A percentile compares a stretch with the other conserved stretches of the same genome.
Evolutionary conservation across 2,888 invertebrate species (phyloP).

Genomic region (Lingula anatina): DNA sequence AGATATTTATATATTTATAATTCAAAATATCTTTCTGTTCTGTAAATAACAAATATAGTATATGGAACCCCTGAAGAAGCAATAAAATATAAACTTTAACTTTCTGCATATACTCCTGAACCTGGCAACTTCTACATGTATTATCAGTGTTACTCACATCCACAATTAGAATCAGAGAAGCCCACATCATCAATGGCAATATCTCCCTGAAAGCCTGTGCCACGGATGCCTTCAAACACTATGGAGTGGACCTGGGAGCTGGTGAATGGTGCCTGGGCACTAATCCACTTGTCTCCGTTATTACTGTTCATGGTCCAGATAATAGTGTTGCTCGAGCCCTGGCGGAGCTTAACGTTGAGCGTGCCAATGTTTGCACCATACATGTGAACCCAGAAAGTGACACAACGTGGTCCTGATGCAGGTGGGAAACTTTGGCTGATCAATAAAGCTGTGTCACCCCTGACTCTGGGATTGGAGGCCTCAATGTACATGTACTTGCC

Average conservation of each 20-base stretch:
- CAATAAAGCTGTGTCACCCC: conserved; percentile 30
- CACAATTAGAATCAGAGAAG: conserved; percentile 20
- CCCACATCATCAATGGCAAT: conserved; percentile 42
- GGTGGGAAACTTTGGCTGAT: conserved; percentile 21
- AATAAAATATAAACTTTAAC: too few species aligned
- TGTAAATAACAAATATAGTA: too few species aligned
- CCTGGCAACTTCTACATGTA: too few species aligned
- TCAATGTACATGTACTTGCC: conserved; percentile 50
- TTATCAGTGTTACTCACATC: conserved; percentile 17
- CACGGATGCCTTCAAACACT: conserved; percentile 24
- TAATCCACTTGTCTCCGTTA: conserved; percentile 21
- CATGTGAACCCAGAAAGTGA: conserved; percentile 48
- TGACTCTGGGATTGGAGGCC: conserved; percentile 20
- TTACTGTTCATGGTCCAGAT: conserved; percentile 25
- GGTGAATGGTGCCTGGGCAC: conserved; percentile 23
- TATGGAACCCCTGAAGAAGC: too few species aligned
- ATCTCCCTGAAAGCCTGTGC: conserved; percentile 24
- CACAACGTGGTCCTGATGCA: too few species aligned
- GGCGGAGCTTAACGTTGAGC: too few species aligned
- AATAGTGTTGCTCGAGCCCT: conserved; percentile 13
- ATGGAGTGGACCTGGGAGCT: conserved; percentile 17
- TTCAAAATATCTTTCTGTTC: too few species aligned
- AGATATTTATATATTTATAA: too few species aligned
- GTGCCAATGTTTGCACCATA: conserved; percentile 38
- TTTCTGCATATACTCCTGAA: too few species aligned